Conservation (phyloP, 2,888 invertebrate genomes). For the Nymphalis c-album region DNA sequence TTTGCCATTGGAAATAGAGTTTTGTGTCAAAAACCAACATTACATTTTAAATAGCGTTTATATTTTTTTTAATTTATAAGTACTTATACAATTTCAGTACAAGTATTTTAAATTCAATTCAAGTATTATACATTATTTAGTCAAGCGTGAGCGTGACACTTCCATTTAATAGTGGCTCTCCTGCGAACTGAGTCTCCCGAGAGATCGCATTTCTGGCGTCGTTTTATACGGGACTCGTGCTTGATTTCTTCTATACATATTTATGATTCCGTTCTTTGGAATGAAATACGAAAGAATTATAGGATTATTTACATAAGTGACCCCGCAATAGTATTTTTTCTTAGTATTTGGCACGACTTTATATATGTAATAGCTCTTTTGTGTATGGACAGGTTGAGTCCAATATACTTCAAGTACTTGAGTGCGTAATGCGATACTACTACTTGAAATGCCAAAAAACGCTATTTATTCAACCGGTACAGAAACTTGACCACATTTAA, state of each 20-base stretch:
- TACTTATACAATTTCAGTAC: too few relatives aligned
- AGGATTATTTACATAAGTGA: conserved; percentile 69
- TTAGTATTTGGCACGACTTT: background rate
- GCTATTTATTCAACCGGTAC: too few relatives aligned
- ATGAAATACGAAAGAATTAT: conserved; percentile 68
- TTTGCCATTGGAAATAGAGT: too few relatives aligned
- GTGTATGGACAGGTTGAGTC: too few relatives aligned
- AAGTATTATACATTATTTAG: background rate
- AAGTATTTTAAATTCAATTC: too few relatives aligned
- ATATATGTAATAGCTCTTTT: background rate
- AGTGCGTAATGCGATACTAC: too few relatives aligned
- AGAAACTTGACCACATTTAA: too few relatives aligned
- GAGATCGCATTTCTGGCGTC: conserved; percentile 78
- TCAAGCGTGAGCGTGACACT: conserved; percentile 25
- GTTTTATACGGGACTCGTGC: conserved; percentile 80
- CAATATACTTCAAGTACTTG: too few relatives aligned
- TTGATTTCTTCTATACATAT: conserved; percentile 80
- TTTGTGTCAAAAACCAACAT: too few relatives aligned
- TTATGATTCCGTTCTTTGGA: conserved; percentile 69
- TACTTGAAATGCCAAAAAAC: too few relatives aligned
- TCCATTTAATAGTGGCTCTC: conserved; percentile 37
- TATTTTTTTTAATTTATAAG: too few relatives aligned
- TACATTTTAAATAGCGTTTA: too few relatives aligned
- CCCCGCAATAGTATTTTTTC: conserved; percentile 44
- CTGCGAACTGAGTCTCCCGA: conserved; percentile 58